Evolutionary conservation across 2,888 invertebrate genomes (phyloP).

Genomic region (Anoncus sp.): DNA sequence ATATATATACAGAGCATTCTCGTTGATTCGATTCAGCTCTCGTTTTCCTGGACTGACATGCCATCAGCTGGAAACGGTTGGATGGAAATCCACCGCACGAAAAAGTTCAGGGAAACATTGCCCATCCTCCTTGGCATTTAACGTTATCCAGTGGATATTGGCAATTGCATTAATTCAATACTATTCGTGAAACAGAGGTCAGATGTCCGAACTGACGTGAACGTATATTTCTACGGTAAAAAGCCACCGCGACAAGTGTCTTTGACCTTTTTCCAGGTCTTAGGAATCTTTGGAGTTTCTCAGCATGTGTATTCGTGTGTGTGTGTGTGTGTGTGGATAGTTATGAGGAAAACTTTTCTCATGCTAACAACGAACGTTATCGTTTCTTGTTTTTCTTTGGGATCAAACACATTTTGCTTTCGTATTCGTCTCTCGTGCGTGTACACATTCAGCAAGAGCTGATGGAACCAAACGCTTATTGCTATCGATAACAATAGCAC

Average conservation of each 20-base stretch:
- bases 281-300: neutral
- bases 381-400: conserved; percentile 60
- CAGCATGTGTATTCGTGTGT: conserved; percentile 5
- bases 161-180: conserved; percentile 36
- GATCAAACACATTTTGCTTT: conserved; percentile 47
- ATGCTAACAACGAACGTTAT: conserved; percentile 31
- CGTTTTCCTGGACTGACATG: conserved; percentile 29
- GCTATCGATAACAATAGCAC: conserved; percentile 64
- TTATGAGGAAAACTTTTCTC: conserved; percentile 49
- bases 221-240: conserved; percentile 15
- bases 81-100: neutral
- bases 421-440: conserved; percentile 41
- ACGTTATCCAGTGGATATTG: conserved; percentile 18
- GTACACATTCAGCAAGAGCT: conserved; percentile 22
- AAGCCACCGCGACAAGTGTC: conserved; percentile 7
- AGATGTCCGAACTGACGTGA: neutral
- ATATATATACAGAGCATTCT: conserved; percentile 5
- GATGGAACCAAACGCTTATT: conserved; percentile 54
- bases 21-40: conserved; percentile 40
- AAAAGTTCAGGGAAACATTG: conserved; percentile 1
- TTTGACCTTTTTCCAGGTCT: conserved; percentile 7
- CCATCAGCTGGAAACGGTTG: conserved; percentile 5
- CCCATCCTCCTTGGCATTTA: conserved; percentile 10
- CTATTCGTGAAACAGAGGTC: conserved; percentile 17
- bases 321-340: neutral